Evolutionary conservation across 2,113 vertebrate species (phyloP).

Genomic region (Heloderma charlesbogerti): DNA sequence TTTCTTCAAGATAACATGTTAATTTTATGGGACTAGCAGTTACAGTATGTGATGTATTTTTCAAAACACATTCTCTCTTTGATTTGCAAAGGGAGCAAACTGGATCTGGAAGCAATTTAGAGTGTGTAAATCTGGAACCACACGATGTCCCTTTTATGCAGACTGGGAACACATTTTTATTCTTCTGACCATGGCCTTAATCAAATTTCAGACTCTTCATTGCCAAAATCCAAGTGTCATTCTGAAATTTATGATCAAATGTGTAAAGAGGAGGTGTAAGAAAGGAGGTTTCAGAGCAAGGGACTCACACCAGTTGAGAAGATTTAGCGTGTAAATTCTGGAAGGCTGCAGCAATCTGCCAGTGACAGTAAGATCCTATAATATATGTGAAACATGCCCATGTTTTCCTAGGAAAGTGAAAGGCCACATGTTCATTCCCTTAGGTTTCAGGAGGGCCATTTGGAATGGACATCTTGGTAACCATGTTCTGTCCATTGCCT

Average conservation of each 20-base stretch:
- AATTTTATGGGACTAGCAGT: slow-evolving; percentile 31
- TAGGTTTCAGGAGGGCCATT: slow-evolving; percentile 58
- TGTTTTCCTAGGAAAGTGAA: slow-evolving; percentile 60
- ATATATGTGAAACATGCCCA: slow-evolving; percentile 45
- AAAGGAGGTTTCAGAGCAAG: slow-evolving; percentile 46
- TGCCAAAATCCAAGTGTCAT: slow-evolving; percentile 57
- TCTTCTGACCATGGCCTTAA: slow-evolving; percentile 46
- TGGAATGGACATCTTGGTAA: slow-evolving; percentile 44
- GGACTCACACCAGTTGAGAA: slow-evolving; percentile 65
- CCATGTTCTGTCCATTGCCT: slow-evolving; percentile 53
- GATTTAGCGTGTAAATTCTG: slow-evolving; percentile 65
- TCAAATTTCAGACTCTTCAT: slow-evolving; percentile 65
- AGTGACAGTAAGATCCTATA: slow-evolving; percentile 41
- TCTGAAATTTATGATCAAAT: slow-evolving; percentile 63
- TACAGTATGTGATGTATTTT: neutral
- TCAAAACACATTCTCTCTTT: slow-evolving; percentile 37
- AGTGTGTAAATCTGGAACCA: slow-evolving; percentile 63
- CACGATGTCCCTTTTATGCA: slow-evolving; percentile 44
- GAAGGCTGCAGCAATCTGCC: slow-evolving; percentile 65
- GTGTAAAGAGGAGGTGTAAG: slow-evolving; percentile 26
- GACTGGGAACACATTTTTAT: neutral
- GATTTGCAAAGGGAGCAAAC: slow-evolving; percentile 35
- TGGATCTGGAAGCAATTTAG: slow-evolving; percentile 54
- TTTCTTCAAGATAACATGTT: neutral
- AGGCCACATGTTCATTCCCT: slow-evolving; percentile 53